A percentile compares a stretch with the other conserved stretches of the same genome.
phyloP scores from a whole-genome alignment of 1,140 invertebrate species.

The Ericerus pela region DNA sequence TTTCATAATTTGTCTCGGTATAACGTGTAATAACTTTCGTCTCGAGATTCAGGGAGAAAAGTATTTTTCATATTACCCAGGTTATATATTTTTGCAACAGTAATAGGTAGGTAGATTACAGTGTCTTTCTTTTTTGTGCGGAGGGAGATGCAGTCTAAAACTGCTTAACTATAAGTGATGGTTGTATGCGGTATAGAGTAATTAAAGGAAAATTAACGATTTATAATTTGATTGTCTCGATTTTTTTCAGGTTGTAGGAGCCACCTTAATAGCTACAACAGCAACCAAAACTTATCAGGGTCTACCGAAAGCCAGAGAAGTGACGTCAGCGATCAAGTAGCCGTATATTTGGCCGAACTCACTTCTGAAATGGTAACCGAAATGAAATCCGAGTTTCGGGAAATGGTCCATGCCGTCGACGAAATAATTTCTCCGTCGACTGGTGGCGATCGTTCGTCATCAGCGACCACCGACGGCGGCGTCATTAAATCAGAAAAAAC shows the following conservation, averaged over 20 bases:
- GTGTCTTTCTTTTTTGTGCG: too few species aligned
- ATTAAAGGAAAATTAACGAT: too few species aligned
- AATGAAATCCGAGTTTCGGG: conserved; percentile 51
- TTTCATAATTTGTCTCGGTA: too few species aligned
- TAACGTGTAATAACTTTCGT: too few species aligned
- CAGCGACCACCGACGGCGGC: conserved; percentile 26
- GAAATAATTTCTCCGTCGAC: conserved; percentile 45
- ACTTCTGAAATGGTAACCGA: conserved; percentile 62
- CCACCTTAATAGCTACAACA: neutral
- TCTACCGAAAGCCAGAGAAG: conserved; percentile 27
- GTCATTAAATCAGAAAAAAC: neutral
- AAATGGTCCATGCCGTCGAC: conserved; percentile 53
- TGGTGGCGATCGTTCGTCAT: conserved; percentile 16
- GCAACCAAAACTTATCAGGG: neutral
- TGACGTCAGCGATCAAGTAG: conserved; percentile 53
- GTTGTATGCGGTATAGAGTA: too few species aligned
- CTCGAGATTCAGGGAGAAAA: too few species aligned
- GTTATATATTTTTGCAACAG: too few species aligned
- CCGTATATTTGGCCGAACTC: conserved; percentile 57
- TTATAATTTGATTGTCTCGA: too few species aligned
- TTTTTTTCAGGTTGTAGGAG: conserved; percentile 1
- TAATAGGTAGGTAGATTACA: too few species aligned
- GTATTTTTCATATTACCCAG: too few species aligned
- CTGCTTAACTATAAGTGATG: too few species aligned
- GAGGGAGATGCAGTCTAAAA: too few species aligned